Base-by-base conservation (phyloP, 2,113 vertebrate genomes). In the Prunella fulvescens region DNA sequence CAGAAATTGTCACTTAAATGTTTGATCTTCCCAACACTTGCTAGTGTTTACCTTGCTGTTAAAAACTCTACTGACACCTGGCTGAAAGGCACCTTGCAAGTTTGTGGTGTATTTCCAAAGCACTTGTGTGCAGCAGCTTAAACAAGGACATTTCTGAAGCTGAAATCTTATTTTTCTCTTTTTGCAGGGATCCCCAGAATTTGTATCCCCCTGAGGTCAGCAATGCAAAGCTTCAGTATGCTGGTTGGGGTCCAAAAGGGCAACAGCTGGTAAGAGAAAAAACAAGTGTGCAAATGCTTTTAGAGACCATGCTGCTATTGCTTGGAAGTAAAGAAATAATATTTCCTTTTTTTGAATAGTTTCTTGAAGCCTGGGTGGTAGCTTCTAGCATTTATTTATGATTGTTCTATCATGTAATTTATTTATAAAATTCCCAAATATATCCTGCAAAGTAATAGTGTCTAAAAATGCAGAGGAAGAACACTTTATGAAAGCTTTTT, bases 201-300 rank as follows among this genome's bases (percentile, higher is more conserved):
- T 95, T 99, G 95, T 99, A 99, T 88, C 99, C 99, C 67, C 99
- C 99, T 4, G 99, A 99, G 97, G 99, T 99, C 94, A 98, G 98
- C 92, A 99, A 99, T 10, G 98, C 98, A 81, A 98, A 99, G 86
- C 98, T 99, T 88, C 99, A 99, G 95, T 99, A 98, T 12, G 99
- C 99, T 8, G 99, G 99, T 93, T 99, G 99, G 99, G 99, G 99
- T 35, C 99, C 99, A 4, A 98, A 98, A 90, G 99, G 98, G 58
- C 99, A 99, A 95, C 99, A 99, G 92, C 98, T 99, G 99, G 99
- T 99, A 98, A 99, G 98, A 86, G 98, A 83, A 94, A 60, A 5
- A 60, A 47, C 4, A 50, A 88, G 25, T 48, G 37, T 92, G 19
- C 37, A 82, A 95, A 81, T 77, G 24, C n/a, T 35, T 84, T 81